Percentiles rank a stretch among this genome's conserved stretches.
These are phyloP conservation scores for Agrilus cyanescens DNA, from an alignment of 2,888 invertebrate species.

Conservation along the genomic window DNA sequence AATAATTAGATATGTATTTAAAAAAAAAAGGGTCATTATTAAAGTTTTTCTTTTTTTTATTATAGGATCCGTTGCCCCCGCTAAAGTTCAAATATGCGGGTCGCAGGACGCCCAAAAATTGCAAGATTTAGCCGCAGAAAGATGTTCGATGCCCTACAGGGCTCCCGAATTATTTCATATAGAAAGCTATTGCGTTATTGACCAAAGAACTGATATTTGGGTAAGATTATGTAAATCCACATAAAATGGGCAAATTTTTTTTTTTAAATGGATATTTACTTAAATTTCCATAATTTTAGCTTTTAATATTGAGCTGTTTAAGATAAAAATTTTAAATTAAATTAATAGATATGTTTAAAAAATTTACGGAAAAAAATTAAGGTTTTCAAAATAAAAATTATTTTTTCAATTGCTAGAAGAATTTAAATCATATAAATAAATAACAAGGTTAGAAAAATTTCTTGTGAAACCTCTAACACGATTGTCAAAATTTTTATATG, in stretches of 20 bases:
- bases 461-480: too few species aligned
- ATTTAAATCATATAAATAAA: too few species aligned
- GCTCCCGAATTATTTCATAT: constrained; percentile 83
- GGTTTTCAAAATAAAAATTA: too few species aligned
- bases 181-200: constrained; percentile 66
- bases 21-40: too few species aligned
- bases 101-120: constrained; percentile 56
- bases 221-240: constrained; percentile 33
- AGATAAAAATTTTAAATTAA: too few species aligned
- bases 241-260: neutral
- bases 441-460: too few species aligned
- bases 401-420: too few species aligned
- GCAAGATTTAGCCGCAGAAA: constrained; percentile 71
- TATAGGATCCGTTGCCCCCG: constrained; percentile 52
- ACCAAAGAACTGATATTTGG: constrained; percentile 82
- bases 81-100: constrained; percentile 52
- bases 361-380: too few species aligned
- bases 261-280: neutral
- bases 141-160: constrained; percentile 78
- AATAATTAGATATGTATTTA: neutral
- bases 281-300: neutral
- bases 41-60: too few species aligned
- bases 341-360: too few species aligned
- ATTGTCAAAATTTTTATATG: too few species aligned
- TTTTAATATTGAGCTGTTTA: too few species aligned